Evolutionary conservation across 2,113 vertebrate species (phyloP).

Genomic region (Osmerus mordax): DNA sequence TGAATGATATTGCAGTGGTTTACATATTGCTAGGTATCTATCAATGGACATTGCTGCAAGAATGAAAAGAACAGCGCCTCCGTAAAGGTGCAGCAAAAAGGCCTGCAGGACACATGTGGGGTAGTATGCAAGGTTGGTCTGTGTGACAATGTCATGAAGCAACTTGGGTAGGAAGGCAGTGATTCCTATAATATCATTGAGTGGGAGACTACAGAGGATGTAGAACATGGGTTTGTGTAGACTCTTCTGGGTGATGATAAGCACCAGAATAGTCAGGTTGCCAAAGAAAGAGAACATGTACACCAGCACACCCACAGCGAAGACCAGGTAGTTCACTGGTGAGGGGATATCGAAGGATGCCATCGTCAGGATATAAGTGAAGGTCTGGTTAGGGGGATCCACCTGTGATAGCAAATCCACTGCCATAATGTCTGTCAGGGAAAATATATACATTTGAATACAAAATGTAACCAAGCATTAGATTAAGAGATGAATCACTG

Average conservation of each 20-base stretch:
- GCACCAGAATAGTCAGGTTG: conserved; percentile 17
- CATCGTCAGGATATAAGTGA: conserved; percentile 5
- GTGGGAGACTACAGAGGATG: conserved; percentile 27
- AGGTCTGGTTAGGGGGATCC: neutral
- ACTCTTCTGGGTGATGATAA: conserved; percentile 15
- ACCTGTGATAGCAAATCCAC: too few species aligned
- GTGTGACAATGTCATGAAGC: conserved; percentile 12
- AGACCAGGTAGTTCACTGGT: conserved; percentile 6
- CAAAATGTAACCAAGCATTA: too few species aligned
- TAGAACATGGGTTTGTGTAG: conserved; percentile 31
- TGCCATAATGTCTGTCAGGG: too few species aligned
- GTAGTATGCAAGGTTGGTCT: conserved; percentile 12
- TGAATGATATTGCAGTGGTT: conserved; percentile 17
- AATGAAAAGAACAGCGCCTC: conserved; percentile 11
- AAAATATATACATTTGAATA: too few species aligned
- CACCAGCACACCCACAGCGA: conserved; percentile 12
- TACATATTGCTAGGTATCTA: conserved; percentile 26
- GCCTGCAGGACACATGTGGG: conserved; percentile 23
- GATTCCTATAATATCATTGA: conserved; percentile 25
- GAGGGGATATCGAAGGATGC: conserved; percentile 14
- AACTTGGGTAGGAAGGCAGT: conserved; percentile 20
- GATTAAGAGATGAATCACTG: too few species aligned
- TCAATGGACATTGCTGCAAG: conserved; percentile 24
- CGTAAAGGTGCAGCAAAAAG: conserved; percentile 24
- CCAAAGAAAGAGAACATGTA: conserved; percentile 21